Conservation (phyloP, 1,140 invertebrate genomes). For the Caerostris darwini region DNA sequence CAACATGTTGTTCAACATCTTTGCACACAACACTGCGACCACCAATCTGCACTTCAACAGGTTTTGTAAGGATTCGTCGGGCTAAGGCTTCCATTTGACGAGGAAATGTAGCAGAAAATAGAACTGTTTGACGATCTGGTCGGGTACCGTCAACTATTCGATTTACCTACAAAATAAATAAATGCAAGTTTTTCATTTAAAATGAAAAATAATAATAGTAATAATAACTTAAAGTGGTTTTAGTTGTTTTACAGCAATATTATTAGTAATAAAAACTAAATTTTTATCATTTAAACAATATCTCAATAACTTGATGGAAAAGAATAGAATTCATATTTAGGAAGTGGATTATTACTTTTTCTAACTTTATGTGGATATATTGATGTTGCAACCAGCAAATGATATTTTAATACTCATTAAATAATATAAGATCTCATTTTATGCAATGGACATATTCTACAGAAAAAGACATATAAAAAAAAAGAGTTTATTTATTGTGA, state of each 20-base stretch:
- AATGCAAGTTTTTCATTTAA: background rate
- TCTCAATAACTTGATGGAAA: too few species aligned
- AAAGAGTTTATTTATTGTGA: too few species aligned
- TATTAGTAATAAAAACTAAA: too few species aligned
- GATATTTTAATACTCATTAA: too few species aligned
- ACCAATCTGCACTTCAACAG: conserved; percentile 99
- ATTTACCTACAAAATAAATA: conserved; percentile 87
- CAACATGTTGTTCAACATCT: conserved; percentile 97
- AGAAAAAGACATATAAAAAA: too few species aligned
- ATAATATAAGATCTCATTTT: too few species aligned
- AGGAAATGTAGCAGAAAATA: conserved; percentile 99
- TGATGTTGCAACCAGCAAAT: too few species aligned
- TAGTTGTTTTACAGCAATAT: background rate
- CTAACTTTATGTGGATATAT: too few species aligned
- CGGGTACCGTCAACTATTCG: conserved; percentile 98
- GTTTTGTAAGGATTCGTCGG: conserved; percentile 94
- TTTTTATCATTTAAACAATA: too few species aligned
- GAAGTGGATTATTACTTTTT: too few species aligned
- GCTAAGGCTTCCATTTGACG: conserved; percentile 99
- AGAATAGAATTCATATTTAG: too few species aligned
- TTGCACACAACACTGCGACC: conserved; percentile 98
- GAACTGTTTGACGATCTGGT: conserved; percentile 98
- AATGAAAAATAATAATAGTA: background rate
- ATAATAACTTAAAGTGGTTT: background rate
- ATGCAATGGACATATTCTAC: too few species aligned